Conservation (phyloP, 2,888 invertebrate genomes). For the Watsonalla cultraria region DNA sequence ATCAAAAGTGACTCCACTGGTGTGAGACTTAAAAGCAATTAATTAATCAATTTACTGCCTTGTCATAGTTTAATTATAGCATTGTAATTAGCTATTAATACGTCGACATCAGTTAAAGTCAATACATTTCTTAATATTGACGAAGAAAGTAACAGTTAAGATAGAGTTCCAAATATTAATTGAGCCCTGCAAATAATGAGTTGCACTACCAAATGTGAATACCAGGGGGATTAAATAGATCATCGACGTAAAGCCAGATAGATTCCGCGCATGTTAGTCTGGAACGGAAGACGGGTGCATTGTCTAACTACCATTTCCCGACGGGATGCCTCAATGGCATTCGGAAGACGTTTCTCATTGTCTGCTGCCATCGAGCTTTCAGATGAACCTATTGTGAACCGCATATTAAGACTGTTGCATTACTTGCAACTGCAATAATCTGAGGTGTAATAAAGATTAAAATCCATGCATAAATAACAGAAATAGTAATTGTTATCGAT, state of each 20-base stretch:
- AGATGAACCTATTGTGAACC: conserved; percentile 4
- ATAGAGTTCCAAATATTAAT: too few relatives aligned
- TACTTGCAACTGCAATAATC: background rate
- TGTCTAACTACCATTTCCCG: conserved; percentile 48
- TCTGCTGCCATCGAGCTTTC: conserved; percentile 15
- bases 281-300: conserved; percentile 27
- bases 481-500: background rate
- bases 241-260: conserved; percentile 10
- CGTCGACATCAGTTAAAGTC: too few relatives aligned
- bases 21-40: too few relatives aligned
- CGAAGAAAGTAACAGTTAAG: too few relatives aligned
- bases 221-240: conserved; percentile 5
- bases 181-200: background rate
- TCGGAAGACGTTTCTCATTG: conserved; percentile 41
- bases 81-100: too few relatives aligned
- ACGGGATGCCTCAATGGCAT: conserved; percentile 43
- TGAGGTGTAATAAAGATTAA: background rate
- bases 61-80: too few relatives aligned
- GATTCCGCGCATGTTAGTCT: conserved; percentile 28
- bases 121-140: too few relatives aligned
- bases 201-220: background rate
- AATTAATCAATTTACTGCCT: too few relatives aligned
- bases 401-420: background rate
- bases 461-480: background rate
- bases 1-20: too few relatives aligned